These are phyloP conservation scores for Solea senegalensis DNA, from an alignment of 2,113 vertebrate species.

Conservation along the genomic window DNA sequence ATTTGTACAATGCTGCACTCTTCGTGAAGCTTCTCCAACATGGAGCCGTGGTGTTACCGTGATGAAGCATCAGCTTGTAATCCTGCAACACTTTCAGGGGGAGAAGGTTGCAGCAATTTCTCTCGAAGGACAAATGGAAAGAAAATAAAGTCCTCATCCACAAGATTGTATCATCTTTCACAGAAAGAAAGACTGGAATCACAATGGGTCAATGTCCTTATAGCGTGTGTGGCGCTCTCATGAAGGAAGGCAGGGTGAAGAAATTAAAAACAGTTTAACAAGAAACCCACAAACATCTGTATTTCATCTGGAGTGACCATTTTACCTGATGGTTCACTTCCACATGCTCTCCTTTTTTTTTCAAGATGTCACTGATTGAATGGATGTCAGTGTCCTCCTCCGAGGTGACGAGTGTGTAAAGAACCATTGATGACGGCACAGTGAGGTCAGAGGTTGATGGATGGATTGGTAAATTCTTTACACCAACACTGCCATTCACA, in stretches of 20 bases:
- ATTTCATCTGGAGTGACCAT: constrained; percentile 11
- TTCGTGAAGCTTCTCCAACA: background rate
- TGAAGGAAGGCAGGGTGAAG: constrained; percentile 10
- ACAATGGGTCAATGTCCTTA: background rate
- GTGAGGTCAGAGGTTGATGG: background rate
- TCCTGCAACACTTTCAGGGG: constrained; percentile 8
- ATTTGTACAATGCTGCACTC: too few relatives aligned
- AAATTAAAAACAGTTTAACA: background rate
- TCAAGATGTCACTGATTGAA: too few relatives aligned
- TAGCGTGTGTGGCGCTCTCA: constrained; percentile 21
- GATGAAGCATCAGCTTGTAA: background rate
- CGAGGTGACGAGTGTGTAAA: constrained; percentile 2
- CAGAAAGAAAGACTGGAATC: constrained; percentile 22
- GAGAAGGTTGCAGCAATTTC: background rate
- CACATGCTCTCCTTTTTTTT: background rate
- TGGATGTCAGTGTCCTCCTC: too few relatives aligned
- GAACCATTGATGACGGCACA: constrained; percentile 11
- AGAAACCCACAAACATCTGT: constrained; percentile 14
- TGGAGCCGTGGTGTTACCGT: background rate
- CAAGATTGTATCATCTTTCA: constrained; percentile 36
- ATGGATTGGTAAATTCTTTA: background rate
- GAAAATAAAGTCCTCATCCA: constrained; percentile 22
- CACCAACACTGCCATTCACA: background rate
- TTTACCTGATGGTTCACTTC: constrained; percentile 36
- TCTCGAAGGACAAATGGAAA: constrained; percentile 7